Evolutionary conservation across 1,140 invertebrate species (phyloP), one percentile per base, ranked within the genome.

Genomic region (Grapholita molesta): DNA sequence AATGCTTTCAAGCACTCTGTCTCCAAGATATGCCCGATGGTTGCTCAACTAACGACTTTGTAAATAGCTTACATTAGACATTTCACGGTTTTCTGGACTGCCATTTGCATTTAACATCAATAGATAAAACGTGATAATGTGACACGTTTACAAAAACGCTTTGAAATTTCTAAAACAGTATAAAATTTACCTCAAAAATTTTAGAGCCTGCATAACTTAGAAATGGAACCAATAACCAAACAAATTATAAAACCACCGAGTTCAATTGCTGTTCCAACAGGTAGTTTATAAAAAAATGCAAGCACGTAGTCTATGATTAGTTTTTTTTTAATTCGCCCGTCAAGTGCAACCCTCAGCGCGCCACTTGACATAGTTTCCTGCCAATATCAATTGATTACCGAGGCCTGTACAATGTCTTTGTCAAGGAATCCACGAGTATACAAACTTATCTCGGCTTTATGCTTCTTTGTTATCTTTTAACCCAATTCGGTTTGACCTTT

Each of bases 321-420:
- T 61, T 61, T 61, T 61, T 55, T 61, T 32, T 61, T 28, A 57
- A 61, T 61, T 15, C 21, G 12, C 55, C 25, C 55, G 55, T 61
- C 55, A 61, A 61, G 55, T 61, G 64, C 64, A 33, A 65, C 30
- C 64, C 30, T 33, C 30, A 12, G 33, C 11, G 12, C 72, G 75
- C 74, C 68, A 77, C 74, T 79, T 79, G 79, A 81, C 79, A 81
- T 52, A 79, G 61, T 68, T 77, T 68, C 68, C 64, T 35, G 33
- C 33, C 68, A 64, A 42, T 69, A 64, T 61, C 42, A 66, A 66
- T 55, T 38, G 64, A 68, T 35, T 38, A 33, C 28, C 33, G 70
- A 64, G 15, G 65, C 74, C 80, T 82, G 80, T 24, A 35, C 70
- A 77, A 70, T 78, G 80, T 82, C 72, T 78, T 72, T 79, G 75